Conservation (phyloP, 2,888 invertebrate genomes). For the Metellina segmentata region DNA sequence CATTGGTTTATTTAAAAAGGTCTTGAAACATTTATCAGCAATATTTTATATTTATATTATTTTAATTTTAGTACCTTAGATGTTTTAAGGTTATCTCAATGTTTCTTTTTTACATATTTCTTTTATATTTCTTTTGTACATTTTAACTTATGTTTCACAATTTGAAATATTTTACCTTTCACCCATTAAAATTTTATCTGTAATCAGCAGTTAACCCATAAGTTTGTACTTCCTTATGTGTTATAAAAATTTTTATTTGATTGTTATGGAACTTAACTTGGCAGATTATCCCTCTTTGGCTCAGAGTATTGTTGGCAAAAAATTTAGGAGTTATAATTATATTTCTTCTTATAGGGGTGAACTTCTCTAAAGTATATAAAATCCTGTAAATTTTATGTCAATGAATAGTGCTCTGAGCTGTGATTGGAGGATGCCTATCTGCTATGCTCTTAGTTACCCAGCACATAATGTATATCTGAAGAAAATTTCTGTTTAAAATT, state of each 20-base stretch:
- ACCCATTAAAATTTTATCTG: conserved; percentile 7
- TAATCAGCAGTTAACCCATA: conserved; percentile 43
- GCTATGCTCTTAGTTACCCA: conserved; percentile 49
- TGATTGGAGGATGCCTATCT: conserved; percentile 67
- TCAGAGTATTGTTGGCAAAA: conserved; percentile 72
- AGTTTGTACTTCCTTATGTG: not conserved
- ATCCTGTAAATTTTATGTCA: conserved; percentile 71
- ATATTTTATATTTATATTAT: too few relatives aligned
- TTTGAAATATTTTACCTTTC: not conserved
- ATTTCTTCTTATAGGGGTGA: conserved; percentile 74
- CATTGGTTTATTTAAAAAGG: too few relatives aligned
- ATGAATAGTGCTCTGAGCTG: conserved; percentile 75
- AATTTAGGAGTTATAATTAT: conserved; percentile 53
- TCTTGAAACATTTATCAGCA: too few relatives aligned
- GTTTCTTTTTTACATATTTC: too few relatives aligned
- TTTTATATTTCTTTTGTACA: too few relatives aligned
- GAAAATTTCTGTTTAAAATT: conserved; percentile 28
- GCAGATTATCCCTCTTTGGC: conserved; percentile 68
- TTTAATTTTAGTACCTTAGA: too few relatives aligned
- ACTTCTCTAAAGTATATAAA: conserved; percentile 52
- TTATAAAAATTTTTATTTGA: not conserved
- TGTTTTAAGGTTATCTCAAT: too few relatives aligned
- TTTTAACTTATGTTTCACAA: not conserved
- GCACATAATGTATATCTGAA: conserved; percentile 34
- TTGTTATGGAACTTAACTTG: not conserved